Base-by-base conservation (phyloP, 2,888 invertebrate species). In the Dryomyza anilis region DNA sequence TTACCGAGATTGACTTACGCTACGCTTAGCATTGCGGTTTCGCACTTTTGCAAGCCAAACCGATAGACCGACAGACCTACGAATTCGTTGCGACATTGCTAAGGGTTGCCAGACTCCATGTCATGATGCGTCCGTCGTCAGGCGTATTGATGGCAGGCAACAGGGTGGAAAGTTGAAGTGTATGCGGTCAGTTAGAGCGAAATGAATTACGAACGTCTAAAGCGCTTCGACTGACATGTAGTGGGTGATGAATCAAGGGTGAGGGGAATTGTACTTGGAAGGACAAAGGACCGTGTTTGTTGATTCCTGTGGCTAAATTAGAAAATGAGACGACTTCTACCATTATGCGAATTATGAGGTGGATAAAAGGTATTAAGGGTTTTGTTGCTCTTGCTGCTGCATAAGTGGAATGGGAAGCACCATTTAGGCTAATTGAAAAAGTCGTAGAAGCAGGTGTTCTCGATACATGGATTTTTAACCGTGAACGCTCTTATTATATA, bases 11-110 rank as follows among this genome's bases (percentile, higher is more conserved):
- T 80, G 77, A 78, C 78, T 80, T 76, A 72, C 74, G 77, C 74
- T 75, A 72, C 74, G 77, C 73, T 80, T 80, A 78, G 77, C 77
- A 80, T 78, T 79, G 79, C 72, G 80, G 80, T 78, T 80, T 79
- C 74, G 74, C 80, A 80, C 79, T 78, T 79, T 78, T 76, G 73
- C 76, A 74, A 70, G 29, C 33, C n/a, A 12, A 14, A 12, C 29
- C n/a, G 21, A 46, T 56, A 16, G 29, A 52, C 55, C 59, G 27
- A 33, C 12, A n/a, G n/a, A n/a, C n/a, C n/a, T n/a, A n/a, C n/a
- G n/a, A n/a, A n/a, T 27, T 60, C 66, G 67, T 7, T 23, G 3
- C 39, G 23, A n/a, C 55, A 21, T 48, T 59, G 48, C 21, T 48
- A 21, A 55, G 50, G 63, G 50, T 43, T 48, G 56, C 19, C 27